Evolutionary conservation across 2,113 vertebrate genomes (phyloP), one percentile per base, ranked within the genome.

Genomic region (Carollia perspicillata): DNA sequence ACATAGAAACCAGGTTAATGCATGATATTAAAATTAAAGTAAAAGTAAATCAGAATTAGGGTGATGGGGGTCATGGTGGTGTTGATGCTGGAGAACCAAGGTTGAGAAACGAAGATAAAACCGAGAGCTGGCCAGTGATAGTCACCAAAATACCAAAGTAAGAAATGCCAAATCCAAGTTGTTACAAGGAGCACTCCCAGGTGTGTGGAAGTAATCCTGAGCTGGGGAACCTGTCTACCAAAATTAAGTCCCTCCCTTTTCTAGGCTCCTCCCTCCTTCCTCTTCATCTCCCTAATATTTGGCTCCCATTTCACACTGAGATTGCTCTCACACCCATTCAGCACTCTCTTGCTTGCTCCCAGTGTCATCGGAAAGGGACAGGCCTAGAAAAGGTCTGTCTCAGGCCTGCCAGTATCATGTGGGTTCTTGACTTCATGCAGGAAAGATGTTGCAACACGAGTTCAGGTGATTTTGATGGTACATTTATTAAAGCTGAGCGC

Each of bases 1-100:
- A 74, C 68, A 65, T 4, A 84, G 79, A 84, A 92, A 42, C 28
- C 80, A 75, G 28, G 20, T 20, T 90, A 23, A 2, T 66, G 18
- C 33, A n/a, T 55, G 58, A 28, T 26, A 35, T 60, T 47, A 65
- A 26, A 71, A 81, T 44, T 37, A n/a, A 60, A 63, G 37, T 53
- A 95, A 84, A 74, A 63, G 33, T 53, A 95, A 84, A 74, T 85
- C 53, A 80, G 71, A 89, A 65, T 37, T 79, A 65, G 26, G 55
- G 10, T n/a, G 20, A 68, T 65, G 47, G 30, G 6, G 22, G 5
- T 30, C 44, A 35, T 53, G 35, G 30, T 33, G 12, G 23, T 51
- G 35, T 49, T 69, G 33, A 28, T 49, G 10, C 49, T 87, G 37
- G 37, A 55, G 26, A 93, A 87, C 30, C 2, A 22, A 37, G 35